Evolutionary conservation across 92 coral and sea anemone genomes (phyloP), one percentile per base, ranked within the genome.

Genomic region (Palythoa caribaeorum): DNA sequence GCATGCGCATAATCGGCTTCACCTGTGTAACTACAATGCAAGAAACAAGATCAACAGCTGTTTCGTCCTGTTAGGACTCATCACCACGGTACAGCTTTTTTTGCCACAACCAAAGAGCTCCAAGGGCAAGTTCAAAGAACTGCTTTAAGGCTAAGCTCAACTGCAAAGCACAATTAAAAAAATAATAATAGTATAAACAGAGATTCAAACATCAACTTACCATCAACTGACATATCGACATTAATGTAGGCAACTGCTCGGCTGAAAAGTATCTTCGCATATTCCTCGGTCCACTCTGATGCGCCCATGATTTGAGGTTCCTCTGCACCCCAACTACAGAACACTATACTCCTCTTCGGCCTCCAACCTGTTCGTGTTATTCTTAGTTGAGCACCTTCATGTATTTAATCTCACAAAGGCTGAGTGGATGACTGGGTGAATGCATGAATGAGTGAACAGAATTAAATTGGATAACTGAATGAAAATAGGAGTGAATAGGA

Each of bases 281-380:
- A 86, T 37, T 94, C 98, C 98, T 93, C 98, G 77, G 87, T 36
- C 96, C 96, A 94, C 76, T 94, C 98, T 1, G 94, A 89, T 4
- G 98, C 92, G 17, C 96, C 98, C 98, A 94, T 94, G 57, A 88
- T 84, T 76, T 94, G 88, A 16, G 98, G 98, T 68, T 94, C 98
- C 92, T 94, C 98, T 10, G 98, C 98, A 36, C 98, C 98, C 98
- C 98, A 94, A 83, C 98, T 94, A 40, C 94, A 91, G 84, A 94
- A 89, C 50, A 93, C 93, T 69, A 94, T 77, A 71, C 94, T 90
- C 39, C 98, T 86, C 84, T 94, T 87, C 3, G 98, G 98, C 39
- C 80, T 89, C 98, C 98, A 94, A 9, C 96, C 98, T 94, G 71
- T 21, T 51, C 3, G 52, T 6, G 11, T 53, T 54, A 17, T 6